phyloP scores from a whole-genome alignment of 2,797 vertebrate genomes.

The Acanthiza pusilla region DNA sequence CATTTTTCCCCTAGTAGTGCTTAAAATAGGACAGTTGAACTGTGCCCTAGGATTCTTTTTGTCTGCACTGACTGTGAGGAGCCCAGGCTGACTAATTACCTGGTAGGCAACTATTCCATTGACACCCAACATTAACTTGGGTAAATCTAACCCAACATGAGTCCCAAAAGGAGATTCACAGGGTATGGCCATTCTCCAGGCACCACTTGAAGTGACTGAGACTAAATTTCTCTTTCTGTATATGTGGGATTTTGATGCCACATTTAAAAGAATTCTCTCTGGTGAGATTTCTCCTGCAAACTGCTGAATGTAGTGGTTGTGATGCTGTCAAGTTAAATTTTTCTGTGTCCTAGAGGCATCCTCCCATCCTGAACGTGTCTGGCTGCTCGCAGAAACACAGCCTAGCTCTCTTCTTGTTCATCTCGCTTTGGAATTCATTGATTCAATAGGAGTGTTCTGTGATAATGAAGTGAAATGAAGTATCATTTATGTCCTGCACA shows the following conservation, averaged over 20 bases:
- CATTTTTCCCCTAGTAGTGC: neutral
- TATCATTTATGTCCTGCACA: neutral
- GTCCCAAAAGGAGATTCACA: neutral
- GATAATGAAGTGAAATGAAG: constrained; percentile 2
- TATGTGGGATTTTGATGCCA: neutral
- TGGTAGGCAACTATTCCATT: neutral
- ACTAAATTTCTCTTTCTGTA: neutral
- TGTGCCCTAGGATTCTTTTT: constrained; percentile 6
- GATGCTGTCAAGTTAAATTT: constrained; percentile 18
- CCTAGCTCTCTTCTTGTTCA: neutral
- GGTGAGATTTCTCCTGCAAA: neutral
- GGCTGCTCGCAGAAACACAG: neutral
- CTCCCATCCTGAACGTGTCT: neutral
- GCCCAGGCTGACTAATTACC: neutral
- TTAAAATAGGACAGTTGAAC: constrained; percentile 39
- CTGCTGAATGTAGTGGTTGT: neutral
- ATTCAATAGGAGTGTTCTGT: neutral
- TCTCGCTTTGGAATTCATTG: neutral
- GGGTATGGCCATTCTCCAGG: neutral
- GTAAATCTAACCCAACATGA: neutral
- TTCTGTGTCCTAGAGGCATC: constrained; percentile 23
- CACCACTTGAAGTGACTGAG: neutral
- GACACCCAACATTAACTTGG: neutral
- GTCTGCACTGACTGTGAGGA: neutral
- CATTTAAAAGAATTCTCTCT: neutral